A percentile compares a stretch with the other conserved stretches of the same genome.
Conservation (phyloP, 2,113 vertebrate species). For the Dasyprocta punctata region DNA sequence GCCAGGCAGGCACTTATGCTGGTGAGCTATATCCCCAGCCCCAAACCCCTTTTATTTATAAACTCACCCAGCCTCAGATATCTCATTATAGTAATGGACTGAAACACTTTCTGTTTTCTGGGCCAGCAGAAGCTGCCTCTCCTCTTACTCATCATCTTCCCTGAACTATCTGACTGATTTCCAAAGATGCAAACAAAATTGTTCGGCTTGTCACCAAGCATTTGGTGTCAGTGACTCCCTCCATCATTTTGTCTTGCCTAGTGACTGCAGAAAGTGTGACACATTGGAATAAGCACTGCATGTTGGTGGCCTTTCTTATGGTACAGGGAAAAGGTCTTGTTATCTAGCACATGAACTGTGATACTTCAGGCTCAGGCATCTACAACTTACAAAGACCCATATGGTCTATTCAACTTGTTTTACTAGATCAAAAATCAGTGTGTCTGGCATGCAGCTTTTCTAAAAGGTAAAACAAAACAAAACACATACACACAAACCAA, state of each 20-base stretch:
- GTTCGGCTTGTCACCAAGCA: neutral
- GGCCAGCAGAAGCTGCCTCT: neutral
- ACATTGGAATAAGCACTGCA: neutral
- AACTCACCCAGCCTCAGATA: neutral
- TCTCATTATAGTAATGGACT: neutral
- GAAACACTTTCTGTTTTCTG: neutral
- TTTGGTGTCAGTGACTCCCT: neutral
- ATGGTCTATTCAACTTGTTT: neutral
- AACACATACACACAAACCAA: neutral
- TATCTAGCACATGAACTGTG: neutral
- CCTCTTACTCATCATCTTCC: slow-evolving; percentile 19
- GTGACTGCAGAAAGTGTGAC: neutral
- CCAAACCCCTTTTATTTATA: neutral
- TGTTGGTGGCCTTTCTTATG: neutral
- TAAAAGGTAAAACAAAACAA: slow-evolving; percentile 16
- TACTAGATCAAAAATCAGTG: neutral
- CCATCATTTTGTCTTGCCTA: neutral
- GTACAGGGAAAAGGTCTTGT: neutral
- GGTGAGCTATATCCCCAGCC: no score
- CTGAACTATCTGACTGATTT: slow-evolving; percentile 49
- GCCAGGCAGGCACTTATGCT: no score
- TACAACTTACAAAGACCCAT: neutral
- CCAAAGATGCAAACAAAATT: slow-evolving; percentile 38
- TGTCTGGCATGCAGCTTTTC: neutral
- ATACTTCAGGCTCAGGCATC: neutral